phyloP scores from a whole-genome alignment of 2,113 vertebrate genomes.

The Phoenicopterus ruber region DNA sequence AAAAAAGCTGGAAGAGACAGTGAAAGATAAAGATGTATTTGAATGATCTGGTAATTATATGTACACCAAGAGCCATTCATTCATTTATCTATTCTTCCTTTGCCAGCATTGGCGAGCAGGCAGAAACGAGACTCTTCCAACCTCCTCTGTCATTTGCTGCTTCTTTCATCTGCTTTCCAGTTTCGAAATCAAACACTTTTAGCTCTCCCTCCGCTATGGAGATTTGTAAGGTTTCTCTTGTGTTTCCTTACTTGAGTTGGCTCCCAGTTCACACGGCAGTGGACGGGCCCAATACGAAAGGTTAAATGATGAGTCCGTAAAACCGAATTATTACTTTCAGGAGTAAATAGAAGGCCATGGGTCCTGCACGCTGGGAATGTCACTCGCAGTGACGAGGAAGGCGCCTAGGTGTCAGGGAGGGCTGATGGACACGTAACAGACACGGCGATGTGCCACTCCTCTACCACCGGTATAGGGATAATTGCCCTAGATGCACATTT shows the following conservation, averaged over 20 bases:
- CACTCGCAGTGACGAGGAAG: background rate
- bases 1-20: background rate
- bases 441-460: background rate
- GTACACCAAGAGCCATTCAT: background rate
- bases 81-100: background rate
- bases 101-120: background rate
- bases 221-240: background rate
- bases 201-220: background rate
- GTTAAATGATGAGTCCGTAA: background rate
- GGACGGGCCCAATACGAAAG: background rate
- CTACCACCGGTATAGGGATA: background rate
- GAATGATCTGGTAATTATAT: conserved; percentile 10
- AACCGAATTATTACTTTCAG: background rate
- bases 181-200: background rate
- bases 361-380: background rate
- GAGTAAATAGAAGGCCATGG: background rate
- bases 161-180: conserved; percentile 19
- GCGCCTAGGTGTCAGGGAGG: background rate
- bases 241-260: background rate
- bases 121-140: background rate
- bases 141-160: background rate
- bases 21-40: conserved; percentile 1
- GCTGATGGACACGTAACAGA: background rate
- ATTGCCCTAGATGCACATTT: background rate
- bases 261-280: background rate